Conservation (phyloP, 53 echinoderm and acorn worm genomes). For the Antedon mediterranea region DNA sequence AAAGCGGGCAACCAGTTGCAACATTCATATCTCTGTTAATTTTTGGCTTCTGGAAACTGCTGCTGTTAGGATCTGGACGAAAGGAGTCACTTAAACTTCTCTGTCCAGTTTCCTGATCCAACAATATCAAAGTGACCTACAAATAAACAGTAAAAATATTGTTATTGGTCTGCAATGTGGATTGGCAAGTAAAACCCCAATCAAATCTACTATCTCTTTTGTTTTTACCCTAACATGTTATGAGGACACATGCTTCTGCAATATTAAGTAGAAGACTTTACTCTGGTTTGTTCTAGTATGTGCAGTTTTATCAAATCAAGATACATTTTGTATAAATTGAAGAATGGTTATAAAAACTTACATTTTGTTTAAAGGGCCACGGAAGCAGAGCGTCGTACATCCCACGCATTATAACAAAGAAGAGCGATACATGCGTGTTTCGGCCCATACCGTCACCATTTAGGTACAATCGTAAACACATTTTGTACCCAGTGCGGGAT, state of each 20-base stretch:
- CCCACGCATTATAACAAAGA: slow-evolving; percentile 85
- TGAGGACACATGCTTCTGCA: too few species aligned
- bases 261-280: too few species aligned
- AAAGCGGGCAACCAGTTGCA: slow-evolving; percentile 86
- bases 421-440: slow-evolving; percentile 68
- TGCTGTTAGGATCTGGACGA: slow-evolving; percentile 69
- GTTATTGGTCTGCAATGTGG: too few species aligned
- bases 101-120: slow-evolving; percentile 69
- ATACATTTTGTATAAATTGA: too few species aligned
- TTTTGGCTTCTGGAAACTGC: slow-evolving; percentile 57
- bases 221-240: too few species aligned
- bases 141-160: neutral
- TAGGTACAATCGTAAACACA: slow-evolving; percentile 77
- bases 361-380: slow-evolving; percentile 90
- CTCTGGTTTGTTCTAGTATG: too few species aligned
- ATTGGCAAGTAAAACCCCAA: too few species aligned
- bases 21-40: slow-evolving; percentile 76
- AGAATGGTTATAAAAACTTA: neutral
- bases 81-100: slow-evolving; percentile 73
- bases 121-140: slow-evolving; percentile 76
- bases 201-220: too few species aligned
- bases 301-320: too few species aligned
- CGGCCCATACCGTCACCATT: slow-evolving; percentile 88
- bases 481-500: slow-evolving; percentile 54
- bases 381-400: slow-evolving; percentile 75